Base-by-base conservation (phyloP, 2,888 invertebrate species). In the Caenorhabditis sulstoni region DNA sequence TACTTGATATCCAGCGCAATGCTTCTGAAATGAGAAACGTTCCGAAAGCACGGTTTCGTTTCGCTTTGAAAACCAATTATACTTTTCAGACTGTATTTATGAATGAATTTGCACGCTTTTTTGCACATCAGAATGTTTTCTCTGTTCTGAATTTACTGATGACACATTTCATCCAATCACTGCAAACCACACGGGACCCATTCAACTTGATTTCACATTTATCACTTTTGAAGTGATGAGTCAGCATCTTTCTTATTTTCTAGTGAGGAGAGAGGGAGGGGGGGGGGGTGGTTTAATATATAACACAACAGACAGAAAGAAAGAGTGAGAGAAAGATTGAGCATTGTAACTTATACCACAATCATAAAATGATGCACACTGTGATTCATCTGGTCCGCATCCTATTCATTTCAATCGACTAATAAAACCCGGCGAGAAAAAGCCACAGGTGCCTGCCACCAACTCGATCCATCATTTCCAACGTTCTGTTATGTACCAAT, bases 331-430 rank as follows among this genome's bases (percentile, higher is more conserved):
- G 29, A n/a, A n/a, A 29, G 29, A 29, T 29, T 29, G 12, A 61
- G 23, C 41, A 45, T 64, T 64, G 73, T 73, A 50, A 64, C 64
- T 58, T 64, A 73, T 49, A 73, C 64, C 64, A 41, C 73, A 64
- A 49, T 64, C 50, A 73, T 50, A 73, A 62, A 64, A 73, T 58
- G 73, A 73, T 58, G 73, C 73, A 64, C 64, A 64, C 29, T 73
- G 57, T 64, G 73, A 73, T 64, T 73, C 73, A 73, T 73, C 73
- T 73, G 73, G 73, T 57, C 64, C 50, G 64, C 73, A 73, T 73
- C 64, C 64, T 44, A 44, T 73, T 64, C 58, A 64, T 44, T 58
- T 44, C 16, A 47, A 67, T 52, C 35, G 66, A 39, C 62, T 62
- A 73, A 64, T 73, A 73, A 73, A 64, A 58, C 29, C 64, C 55